Evolutionary conservation across 2,888 invertebrate species (phyloP).

Genomic region (Parnassius orleans): DNA sequence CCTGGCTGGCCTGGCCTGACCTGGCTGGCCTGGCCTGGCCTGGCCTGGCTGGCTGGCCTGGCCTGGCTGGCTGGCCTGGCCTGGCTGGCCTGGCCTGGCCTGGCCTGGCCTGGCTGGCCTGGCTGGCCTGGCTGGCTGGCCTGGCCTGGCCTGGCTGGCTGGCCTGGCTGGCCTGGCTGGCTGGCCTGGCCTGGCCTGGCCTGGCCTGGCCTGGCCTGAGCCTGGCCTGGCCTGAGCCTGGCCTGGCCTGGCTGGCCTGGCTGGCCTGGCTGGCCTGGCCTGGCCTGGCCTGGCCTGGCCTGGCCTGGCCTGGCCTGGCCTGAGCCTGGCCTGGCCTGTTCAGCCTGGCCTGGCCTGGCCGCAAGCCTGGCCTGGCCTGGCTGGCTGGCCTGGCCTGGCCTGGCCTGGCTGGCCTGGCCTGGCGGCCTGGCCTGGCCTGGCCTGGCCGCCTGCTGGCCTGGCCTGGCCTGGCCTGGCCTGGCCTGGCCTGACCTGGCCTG

Average conservation of each 20-base stretch:
- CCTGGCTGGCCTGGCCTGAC: conserved; percentile 12
- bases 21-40: conserved; percentile 19
- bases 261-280: conserved; percentile 28
- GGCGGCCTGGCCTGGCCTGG: conserved; percentile 16
- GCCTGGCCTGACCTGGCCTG: conserved; percentile 27
- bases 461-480: conserved; percentile 30
- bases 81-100: too few relatives aligned
- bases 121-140: too few relatives aligned
- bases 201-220: conserved; percentile 16
- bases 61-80: too few relatives aligned
- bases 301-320: conserved; percentile 26
- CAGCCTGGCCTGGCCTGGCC: too few relatives aligned
- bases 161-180: too few relatives aligned
- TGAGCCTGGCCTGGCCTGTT: too few relatives aligned
- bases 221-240: conserved; percentile 2
- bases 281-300: conserved; percentile 30
- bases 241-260: conserved; percentile 17
- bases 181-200: conserved; percentile 21
- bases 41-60: too few relatives aligned
- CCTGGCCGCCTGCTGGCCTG: background rate
- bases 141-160: too few relatives aligned
- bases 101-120: too few relatives aligned
- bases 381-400: too few relatives aligned
- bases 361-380: too few relatives aligned
- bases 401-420: too few relatives aligned